phyloP scores from a whole-genome alignment of 2,888 invertebrate genomes.

The Heteromurus nitidus region DNA sequence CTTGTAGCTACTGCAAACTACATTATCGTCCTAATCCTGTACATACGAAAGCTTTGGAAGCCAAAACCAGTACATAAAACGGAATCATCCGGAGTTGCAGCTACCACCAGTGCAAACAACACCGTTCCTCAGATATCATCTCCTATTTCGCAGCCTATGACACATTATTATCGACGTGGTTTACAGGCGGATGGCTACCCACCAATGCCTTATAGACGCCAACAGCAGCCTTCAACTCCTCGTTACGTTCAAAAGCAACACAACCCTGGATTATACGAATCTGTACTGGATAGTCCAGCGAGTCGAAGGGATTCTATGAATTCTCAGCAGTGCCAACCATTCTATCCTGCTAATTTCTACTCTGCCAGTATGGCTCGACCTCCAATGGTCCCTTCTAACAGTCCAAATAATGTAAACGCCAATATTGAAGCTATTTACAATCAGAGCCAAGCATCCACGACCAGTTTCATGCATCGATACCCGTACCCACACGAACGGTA shows the following conservation, averaged over 20 bases:
- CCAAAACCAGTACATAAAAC: conserved; percentile 40
- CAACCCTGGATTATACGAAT: conserved; percentile 61
- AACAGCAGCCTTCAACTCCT: conserved; percentile 28
- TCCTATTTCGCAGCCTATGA: conserved; percentile 60
- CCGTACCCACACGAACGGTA: conserved; percentile 64
- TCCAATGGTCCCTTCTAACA: conserved; percentile 39
- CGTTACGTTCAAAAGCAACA: conserved; percentile 54
- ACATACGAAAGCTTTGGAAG: conserved; percentile 59
- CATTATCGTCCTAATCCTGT: conserved; percentile 58
- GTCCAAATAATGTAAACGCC: conserved; percentile 44
- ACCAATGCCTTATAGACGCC: conserved; percentile 40
- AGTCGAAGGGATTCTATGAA: conserved; percentile 43
- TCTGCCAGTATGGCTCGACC: conserved; percentile 46
- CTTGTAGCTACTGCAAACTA: conserved; percentile 65
- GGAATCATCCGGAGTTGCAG: not conserved
- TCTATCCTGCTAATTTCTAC: conserved; percentile 61
- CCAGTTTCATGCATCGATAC: conserved; percentile 48
- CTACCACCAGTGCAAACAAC: conserved; percentile 9
- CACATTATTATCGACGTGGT: conserved; percentile 44
- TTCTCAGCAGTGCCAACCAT: conserved; percentile 46
- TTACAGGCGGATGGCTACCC: conserved; percentile 46
- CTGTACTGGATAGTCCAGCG: conserved; percentile 43
- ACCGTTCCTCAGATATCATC: conserved; percentile 35
- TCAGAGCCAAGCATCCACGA: conserved; percentile 55
- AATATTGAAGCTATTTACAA: conserved; percentile 53